Evolutionary conservation across 2,113 vertebrate genomes (phyloP).

Genomic region (Brachyhypopomus occidentalis): DNA sequence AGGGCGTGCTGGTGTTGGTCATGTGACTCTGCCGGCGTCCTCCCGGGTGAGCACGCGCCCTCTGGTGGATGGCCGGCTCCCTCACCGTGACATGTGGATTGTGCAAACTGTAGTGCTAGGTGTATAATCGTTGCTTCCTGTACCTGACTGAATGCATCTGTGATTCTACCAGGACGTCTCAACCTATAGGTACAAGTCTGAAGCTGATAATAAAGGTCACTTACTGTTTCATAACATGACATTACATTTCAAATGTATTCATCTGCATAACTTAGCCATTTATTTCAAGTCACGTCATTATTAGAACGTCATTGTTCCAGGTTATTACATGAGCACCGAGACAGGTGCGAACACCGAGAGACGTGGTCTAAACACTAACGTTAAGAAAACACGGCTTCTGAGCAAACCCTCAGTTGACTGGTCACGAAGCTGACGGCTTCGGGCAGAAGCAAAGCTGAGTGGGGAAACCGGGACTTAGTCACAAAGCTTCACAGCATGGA

Average conservation of each 20-base stretch:
- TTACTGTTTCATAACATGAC: neutral
- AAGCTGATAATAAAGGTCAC: neutral
- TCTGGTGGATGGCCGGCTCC: too few relatives aligned
- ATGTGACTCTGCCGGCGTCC: too few relatives aligned
- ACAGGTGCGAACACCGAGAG: neutral
- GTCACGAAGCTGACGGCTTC: neutral
- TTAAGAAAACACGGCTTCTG: too few relatives aligned
- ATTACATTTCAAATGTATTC: neutral
- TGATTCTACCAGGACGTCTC: too few relatives aligned
- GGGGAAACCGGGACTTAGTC: neutral
- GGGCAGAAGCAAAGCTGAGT: neutral
- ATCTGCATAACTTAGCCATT: neutral
- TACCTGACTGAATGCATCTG: too few relatives aligned
- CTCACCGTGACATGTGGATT: too few relatives aligned
- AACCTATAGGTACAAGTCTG: neutral
- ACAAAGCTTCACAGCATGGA: neutral
- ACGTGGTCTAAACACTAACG: neutral
- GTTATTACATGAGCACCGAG: neutral
- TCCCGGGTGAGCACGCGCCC: too few relatives aligned
- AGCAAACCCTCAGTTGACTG: conserved; percentile 4
- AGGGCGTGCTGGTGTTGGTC: too few relatives aligned
- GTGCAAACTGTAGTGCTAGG: too few relatives aligned
- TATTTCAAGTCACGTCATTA: neutral
- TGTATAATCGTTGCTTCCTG: too few relatives aligned
- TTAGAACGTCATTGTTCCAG: neutral